Evolutionary conservation across 2,888 invertebrate genomes (phyloP).

Genomic region (Morinoia aosen): DNA sequence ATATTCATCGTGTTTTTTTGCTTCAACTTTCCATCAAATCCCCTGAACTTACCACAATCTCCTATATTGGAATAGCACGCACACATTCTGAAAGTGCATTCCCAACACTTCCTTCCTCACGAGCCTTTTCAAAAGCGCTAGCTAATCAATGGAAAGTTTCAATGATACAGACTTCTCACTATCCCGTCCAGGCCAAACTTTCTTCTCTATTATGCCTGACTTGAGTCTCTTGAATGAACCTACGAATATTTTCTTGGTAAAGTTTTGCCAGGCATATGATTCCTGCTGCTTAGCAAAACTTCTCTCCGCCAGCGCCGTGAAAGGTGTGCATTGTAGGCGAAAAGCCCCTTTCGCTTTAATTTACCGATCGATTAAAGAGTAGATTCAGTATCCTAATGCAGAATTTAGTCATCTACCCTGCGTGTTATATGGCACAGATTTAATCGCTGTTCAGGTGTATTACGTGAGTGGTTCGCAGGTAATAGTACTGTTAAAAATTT

Average conservation of each 20-base stretch:
- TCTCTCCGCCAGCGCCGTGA: not conserved
- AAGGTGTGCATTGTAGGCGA: not conserved
- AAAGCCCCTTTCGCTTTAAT: not conserved
- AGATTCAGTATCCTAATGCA: no score
- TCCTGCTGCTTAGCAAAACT: slow-evolving; percentile 40
- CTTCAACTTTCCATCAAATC: not conserved
- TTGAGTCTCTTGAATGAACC: slow-evolving; percentile 38
- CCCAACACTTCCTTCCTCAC: not conserved
- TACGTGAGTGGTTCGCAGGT: no score
- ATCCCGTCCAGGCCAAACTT: slow-evolving; percentile 26
- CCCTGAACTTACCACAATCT: not conserved
- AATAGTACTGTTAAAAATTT: no score
- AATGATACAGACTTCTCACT: slow-evolving; percentile 45
- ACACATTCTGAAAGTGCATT: not conserved
- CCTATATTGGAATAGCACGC: not conserved
- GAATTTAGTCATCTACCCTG: no score
- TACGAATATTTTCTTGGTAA: slow-evolving; percentile 26
- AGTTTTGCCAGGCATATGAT: slow-evolving; percentile 25
- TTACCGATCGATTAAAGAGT: not conserved
- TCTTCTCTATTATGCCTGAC: slow-evolving; percentile 38
- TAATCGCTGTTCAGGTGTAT: no score
- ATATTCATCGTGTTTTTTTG: not conserved
- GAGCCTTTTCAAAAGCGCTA: slow-evolving; percentile 10
- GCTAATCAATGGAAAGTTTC: slow-evolving; percentile 32
- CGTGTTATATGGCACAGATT: no score